A percentile compares a stretch with the other conserved stretches of the same genome.
phyloP scores from a whole-genome alignment of 2,888 invertebrate species.

The Aquatica leii region DNA sequence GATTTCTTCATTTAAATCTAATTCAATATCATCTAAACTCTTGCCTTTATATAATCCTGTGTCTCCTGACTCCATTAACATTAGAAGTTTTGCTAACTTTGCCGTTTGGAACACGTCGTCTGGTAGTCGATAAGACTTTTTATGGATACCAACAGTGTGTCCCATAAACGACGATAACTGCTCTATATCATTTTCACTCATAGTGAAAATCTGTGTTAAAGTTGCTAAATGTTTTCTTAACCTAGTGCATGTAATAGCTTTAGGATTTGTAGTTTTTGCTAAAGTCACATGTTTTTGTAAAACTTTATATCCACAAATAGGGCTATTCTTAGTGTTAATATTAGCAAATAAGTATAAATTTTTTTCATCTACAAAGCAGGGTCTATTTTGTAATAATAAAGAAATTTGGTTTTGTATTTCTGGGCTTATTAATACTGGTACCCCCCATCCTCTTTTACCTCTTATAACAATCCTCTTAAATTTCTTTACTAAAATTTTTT shows the following conservation, averaged over 20 bases:
- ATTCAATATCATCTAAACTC: no score
- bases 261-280: conserved; percentile 36
- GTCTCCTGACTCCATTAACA: no score
- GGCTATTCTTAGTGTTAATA: background rate
- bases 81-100: background rate
- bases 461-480: background rate
- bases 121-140: conserved; percentile 26
- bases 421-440: background rate
- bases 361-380: background rate
- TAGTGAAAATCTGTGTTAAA: conserved; percentile 39
- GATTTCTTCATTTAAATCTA: no score
- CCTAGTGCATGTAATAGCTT: conserved; percentile 37
- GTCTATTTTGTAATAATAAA: background rate
- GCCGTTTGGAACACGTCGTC: no score
- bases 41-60: no score
- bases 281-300: conserved; percentile 39
- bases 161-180: conserved; percentile 43
- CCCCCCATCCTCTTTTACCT: background rate
- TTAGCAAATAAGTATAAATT: conserved; percentile 13
- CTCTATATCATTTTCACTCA: conserved; percentile 42
- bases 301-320: conserved; percentile 42
- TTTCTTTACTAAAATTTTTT: background rate
- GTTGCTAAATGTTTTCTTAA: conserved; percentile 44
- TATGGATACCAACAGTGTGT: conserved; percentile 40
- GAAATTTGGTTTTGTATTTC: conserved; percentile 29